Evolutionary conservation across 2,113 vertebrate species (phyloP), one percentile per base, ranked within the genome.

Genomic region (Ibidorhyncha struthersii): DNA sequence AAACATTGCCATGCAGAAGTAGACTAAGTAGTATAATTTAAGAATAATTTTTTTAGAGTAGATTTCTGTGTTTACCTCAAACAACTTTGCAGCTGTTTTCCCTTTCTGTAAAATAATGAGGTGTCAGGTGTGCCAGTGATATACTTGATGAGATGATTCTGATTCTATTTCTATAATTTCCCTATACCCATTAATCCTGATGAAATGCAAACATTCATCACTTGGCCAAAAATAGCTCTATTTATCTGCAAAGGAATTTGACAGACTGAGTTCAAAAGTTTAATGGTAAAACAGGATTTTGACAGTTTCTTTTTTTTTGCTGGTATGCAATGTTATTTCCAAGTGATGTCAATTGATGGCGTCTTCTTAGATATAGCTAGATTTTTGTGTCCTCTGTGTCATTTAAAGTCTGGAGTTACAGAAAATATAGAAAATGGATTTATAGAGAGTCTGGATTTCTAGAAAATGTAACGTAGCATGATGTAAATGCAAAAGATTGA

Each of bases 181-280:
- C 40, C 27, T 82, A 4, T 91, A 50, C 61, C 38, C 53, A 52
- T 94, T 91, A 91, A 50, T 91, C 53, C 66, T 65, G 71, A 93
- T 80, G 77, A 94, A 95, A 92, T 66, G 59, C 71, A 83, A 91
- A 77, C 49, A 91, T 70, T 87, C 86, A 72, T 80, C 66, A 66
- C 32, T 73, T 58, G 26, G 41, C 41, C 77, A 82, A 77, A 81
- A 93, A 85, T 62, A 96, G 77, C 62, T 96, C 41, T 93, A 23
- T 87, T 96, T 91, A 90, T 94, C 78, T 96, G 73, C 50, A 89
- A 63, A 94, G 66, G 58, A 82, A 72, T 97, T 89, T 91, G 32
- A 72, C 45, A 76, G 72, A 45, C 49, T 73, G 83, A 80, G 73
- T 94, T 97, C 62, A 95, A 70, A 95, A 91, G 70, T 93, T 82